phyloP scores from a whole-genome alignment of 2,113 vertebrate species.

The Podilymbus podiceps region DNA sequence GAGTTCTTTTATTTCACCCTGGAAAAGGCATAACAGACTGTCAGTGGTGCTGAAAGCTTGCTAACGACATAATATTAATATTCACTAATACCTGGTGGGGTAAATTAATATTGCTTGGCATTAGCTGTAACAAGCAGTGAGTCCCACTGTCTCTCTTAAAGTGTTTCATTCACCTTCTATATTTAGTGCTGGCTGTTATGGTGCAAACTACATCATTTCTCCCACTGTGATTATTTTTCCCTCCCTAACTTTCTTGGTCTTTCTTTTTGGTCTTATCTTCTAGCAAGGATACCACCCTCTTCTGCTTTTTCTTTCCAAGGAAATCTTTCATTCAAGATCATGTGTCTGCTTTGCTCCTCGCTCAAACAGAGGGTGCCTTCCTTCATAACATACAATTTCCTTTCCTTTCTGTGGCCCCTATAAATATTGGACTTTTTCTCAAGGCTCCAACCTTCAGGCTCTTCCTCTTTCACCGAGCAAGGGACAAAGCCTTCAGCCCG shows the following conservation, averaged over 20 bases:
- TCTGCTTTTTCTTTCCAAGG: background rate
- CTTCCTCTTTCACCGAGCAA: background rate
- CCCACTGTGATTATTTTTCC: background rate
- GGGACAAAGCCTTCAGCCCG: background rate
- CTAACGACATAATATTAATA: conserved; percentile 11
- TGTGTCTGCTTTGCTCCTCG: background rate
- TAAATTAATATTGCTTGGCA: background rate
- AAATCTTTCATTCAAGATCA: background rate
- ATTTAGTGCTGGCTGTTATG: background rate
- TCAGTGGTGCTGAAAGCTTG: background rate
- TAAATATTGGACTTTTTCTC: background rate
- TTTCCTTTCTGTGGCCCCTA: background rate
- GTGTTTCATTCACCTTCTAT: background rate
- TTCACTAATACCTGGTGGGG: background rate
- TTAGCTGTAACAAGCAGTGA: background rate
- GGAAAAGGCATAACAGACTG: background rate
- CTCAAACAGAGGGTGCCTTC: background rate
- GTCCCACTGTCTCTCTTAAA: background rate
- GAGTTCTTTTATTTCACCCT: conserved; percentile 5
- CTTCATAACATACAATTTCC: background rate
- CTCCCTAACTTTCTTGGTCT: background rate
- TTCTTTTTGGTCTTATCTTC: background rate
- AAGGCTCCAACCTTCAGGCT: background rate
- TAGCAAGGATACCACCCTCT: background rate
- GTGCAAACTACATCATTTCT: background rate